Evolutionary conservation across 2,888 invertebrate species (phyloP), one percentile per base, ranked within the genome.

Genomic region (Tenthredo livida): DNA sequence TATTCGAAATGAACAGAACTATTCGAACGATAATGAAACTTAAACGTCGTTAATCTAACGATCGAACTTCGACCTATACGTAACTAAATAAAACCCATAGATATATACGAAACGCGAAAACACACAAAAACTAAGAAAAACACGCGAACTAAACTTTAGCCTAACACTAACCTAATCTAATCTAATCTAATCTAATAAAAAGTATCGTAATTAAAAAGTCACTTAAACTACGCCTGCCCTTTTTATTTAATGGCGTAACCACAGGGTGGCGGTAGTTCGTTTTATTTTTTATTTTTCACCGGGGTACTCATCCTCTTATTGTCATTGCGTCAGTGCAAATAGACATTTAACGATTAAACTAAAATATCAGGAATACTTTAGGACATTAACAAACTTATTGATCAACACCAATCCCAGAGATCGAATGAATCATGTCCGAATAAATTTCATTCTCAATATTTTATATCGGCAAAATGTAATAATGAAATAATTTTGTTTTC

Each of bases 261-360:
- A 67, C 5, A 67, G 80, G 73, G 61, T n/a, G 37, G 80, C 61
- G 21, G 15, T 80, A 40, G n/a, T 77, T 77, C 15, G 21, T 37
- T 80, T 78, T 9, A 10, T 58, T 58, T 58, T 58, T 58, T 82
- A 40, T 84, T 84, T 82, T 84, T 83, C 75, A 85, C 85, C 85
- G 85, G 85, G 85, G 75, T 85, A 85, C 84, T 85, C 85, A 85
- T 85, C 85, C 85, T 70, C 84, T 85, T 85, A 85, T 85, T 85
- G 85, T 85, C 75, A 84, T 50, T 84, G 73, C 75, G 84, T 84
- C 85, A 75, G 47, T 47, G 75, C 83, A 61, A 85, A 75, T n/a
- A 84, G 12, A 58, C 25, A 73, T 72, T 50, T 82, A 50, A 83
- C 25, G 17, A 5, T 75, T 78, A 43, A 33, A 80, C 33, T 82